Evolutionary conservation across 2,113 vertebrate genomes (phyloP).

Genomic region (Carassius auratus): DNA sequence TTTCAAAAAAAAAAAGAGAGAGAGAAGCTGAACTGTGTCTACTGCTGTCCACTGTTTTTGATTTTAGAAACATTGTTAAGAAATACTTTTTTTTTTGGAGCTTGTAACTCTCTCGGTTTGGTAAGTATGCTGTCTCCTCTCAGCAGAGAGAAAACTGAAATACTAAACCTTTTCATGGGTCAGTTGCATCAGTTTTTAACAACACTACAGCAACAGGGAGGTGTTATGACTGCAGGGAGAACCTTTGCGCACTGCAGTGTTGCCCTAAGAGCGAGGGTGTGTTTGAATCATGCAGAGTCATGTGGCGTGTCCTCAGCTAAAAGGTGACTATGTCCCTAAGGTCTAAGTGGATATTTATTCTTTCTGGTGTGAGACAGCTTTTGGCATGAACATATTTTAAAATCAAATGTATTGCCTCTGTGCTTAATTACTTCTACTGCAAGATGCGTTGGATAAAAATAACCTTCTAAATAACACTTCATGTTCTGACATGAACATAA

Average conservation of each 20-base stretch:
- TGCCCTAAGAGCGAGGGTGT: constrained; percentile 2
- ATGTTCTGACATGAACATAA: neutral
- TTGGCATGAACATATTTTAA: neutral
- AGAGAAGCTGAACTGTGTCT: neutral
- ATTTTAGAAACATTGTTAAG: neutral
- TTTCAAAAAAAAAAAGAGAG: neutral
- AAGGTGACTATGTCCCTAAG: neutral
- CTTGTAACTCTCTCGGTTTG: neutral
- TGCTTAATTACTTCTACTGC: neutral
- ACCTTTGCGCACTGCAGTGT: constrained; percentile 48
- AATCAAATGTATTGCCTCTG: neutral
- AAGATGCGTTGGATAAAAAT: neutral
- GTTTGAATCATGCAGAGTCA: constrained; percentile 32
- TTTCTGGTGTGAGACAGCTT: neutral
- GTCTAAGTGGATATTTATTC: neutral
- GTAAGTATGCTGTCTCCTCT: neutral
- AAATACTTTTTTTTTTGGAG: neutral
- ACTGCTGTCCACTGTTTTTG: neutral
- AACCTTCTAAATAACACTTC: neutral
- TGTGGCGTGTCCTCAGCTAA: neutral
- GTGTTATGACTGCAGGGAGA: constrained; percentile 33
- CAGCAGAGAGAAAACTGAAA: neutral
- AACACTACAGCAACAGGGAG: constrained; percentile 40
- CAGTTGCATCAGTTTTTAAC: constrained; percentile 41
- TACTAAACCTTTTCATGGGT: neutral